Conservation (phyloP, 2,797 vertebrate species). For the Jordanella pulchra region DNA sequence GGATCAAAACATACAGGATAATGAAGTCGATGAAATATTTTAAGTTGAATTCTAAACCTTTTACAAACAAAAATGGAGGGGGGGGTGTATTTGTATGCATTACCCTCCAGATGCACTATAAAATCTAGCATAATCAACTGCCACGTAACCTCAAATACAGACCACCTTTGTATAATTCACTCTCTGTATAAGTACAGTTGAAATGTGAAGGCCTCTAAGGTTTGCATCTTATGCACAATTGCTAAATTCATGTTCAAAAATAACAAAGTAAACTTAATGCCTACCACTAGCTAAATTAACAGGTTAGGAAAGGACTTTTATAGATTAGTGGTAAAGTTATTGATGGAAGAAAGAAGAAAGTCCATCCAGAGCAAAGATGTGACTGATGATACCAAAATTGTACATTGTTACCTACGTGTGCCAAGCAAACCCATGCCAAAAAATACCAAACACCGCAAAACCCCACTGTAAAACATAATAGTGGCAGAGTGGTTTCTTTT, state of each 20-base stretch:
- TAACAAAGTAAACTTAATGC: too few species aligned
- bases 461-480: not conserved
- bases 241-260: too few species aligned
- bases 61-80: not conserved
- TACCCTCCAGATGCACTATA: not conserved
- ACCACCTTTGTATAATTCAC: not conserved
- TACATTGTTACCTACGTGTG: not conserved
- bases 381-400: not conserved
- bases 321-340: not conserved
- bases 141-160: not conserved
- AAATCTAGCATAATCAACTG: not conserved
- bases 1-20: not conserved
- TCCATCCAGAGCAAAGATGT: not conserved
- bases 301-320: not conserved
- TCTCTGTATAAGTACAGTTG: not conserved
- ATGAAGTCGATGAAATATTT: not conserved
- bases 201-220: not conserved
- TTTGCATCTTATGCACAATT: not conserved
- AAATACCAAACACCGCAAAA: not conserved
- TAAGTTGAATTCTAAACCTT: not conserved
- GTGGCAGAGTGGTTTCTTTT: not conserved
- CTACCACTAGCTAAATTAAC: too few species aligned
- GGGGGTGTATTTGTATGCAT: not conserved
- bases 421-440: not conserved
- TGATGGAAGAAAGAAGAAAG: not conserved